These are phyloP conservation scores for Cygnus olor DNA, from an alignment of 2,797 vertebrate genomes.

Conservation along the genomic window DNA sequence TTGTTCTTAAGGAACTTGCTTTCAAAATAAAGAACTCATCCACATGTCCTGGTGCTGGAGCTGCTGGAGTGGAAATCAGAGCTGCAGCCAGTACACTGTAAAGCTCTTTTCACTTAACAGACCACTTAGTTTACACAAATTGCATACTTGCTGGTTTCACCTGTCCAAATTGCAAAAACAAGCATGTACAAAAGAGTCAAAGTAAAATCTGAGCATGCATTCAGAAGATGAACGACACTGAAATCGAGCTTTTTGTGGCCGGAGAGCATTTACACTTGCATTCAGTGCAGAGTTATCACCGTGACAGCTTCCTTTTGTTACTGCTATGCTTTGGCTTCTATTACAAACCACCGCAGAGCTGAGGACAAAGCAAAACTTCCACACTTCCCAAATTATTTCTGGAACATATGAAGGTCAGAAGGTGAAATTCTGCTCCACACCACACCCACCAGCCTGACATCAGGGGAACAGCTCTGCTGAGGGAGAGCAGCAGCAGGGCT, in stretches of 20 bases:
- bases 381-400: constrained; percentile 68
- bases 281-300: constrained; percentile 47
- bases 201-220: constrained; percentile 27
- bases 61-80: constrained; percentile 29
- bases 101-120: constrained; percentile 41
- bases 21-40: constrained; percentile 59
- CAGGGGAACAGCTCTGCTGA: background rate
- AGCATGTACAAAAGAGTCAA: constrained; percentile 59
- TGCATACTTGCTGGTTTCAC: constrained; percentile 53
- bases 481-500: background rate
- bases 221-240: constrained; percentile 59
- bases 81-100: constrained; percentile 12
- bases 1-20: constrained; percentile 21
- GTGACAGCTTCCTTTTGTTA: constrained; percentile 73
- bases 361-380: constrained; percentile 65
- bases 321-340: constrained; percentile 42
- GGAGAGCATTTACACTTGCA: constrained; percentile 52
- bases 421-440: background rate
- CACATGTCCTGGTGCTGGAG: constrained; percentile 36
- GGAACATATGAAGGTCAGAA: constrained; percentile 42
- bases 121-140: constrained; percentile 51
- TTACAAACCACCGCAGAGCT: constrained; percentile 51
- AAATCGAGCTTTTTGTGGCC: constrained; percentile 58
- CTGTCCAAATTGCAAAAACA: constrained; percentile 72
- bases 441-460: constrained; percentile 25